phyloP scores from a whole-genome alignment of 2,113 vertebrate genomes.

The Drymodes brunneopygia region DNA sequence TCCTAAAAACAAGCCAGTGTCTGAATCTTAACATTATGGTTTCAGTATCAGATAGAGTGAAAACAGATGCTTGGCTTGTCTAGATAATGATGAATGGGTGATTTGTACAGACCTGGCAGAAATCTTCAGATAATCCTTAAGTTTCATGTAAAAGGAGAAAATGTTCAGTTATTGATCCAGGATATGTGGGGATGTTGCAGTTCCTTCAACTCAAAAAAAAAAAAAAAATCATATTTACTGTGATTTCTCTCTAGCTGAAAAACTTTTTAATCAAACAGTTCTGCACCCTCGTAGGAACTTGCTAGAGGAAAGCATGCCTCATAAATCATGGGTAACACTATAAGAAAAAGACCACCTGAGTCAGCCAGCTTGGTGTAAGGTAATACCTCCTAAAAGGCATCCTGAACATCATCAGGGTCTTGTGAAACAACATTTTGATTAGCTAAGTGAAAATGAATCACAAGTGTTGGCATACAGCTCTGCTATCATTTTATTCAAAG shows the following conservation, averaged over 20 bases:
- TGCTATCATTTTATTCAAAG: slow-evolving; percentile 64
- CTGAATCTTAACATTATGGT: not conserved
- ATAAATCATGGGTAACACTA: slow-evolving; percentile 4
- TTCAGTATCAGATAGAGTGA: not conserved
- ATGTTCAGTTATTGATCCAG: not conserved
- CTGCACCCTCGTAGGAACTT: not conserved
- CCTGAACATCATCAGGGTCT: slow-evolving; percentile 59
- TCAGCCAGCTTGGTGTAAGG: slow-evolving; percentile 53
- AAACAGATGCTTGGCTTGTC: not conserved
- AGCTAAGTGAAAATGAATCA: slow-evolving; percentile 73
- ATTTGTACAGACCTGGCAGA: not conserved
- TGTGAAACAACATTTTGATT: slow-evolving; percentile 72
- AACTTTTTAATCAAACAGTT: not conserved
- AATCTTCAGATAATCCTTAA: not conserved
- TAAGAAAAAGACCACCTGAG: slow-evolving; percentile 32
- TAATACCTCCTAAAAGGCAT: slow-evolving; percentile 46
- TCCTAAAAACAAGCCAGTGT: not conserved
- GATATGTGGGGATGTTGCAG: not conserved
- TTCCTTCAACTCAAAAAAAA: not conserved
- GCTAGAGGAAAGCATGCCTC: not conserved
- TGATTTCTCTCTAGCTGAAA: not conserved
- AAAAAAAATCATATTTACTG: not conserved
- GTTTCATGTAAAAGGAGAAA: not conserved
- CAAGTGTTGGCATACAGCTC: slow-evolving; percentile 55
- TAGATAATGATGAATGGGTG: not conserved